Evolutionary conservation across 37 sponge, comb jelly and placozoan genomes (phyloP), one percentile per base, ranked within the genome.

Genomic region (Crambe crambe): DNA sequence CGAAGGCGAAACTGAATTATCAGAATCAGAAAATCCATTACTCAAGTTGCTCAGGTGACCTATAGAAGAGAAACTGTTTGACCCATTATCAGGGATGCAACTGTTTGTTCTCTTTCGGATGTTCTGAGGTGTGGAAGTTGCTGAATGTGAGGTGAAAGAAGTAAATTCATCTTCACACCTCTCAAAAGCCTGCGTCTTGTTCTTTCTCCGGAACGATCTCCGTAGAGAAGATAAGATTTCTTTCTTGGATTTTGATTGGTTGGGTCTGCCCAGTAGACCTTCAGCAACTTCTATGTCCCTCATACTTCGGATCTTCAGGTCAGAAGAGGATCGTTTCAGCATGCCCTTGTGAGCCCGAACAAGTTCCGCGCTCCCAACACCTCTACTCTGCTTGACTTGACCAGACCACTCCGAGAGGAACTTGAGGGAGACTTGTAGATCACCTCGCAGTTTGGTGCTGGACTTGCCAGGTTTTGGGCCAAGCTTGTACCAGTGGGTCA

Each of bases 401-500:
- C 36, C 42, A 21, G 43, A 31, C 86, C 86, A 86, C 21, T 86
- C 63, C 1, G 76, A 87, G n/a, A 72, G 34, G 42, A 81, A 82
- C 27, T 56, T 34, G 51, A 82, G 54, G 0, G 88, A 56, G n/a
- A 88, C 60, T 4, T 70, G 73, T 1, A 88, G 6, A 29, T 88
- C 88, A 39, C 88, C 88, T 3, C 88, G 44, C 40, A 77, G 66
- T 60, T 82, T 88, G 42, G 66, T 58, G 47, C 64, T 88, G 43
- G 57, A 20, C 35, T 88, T 88, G 18, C 88, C 83, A 2, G 83
- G 78, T 60, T 51, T 81, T 1, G 88, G 4, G 15, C 83, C 83
- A 0, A 88, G 83, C 59, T 81, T 82, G 42, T 88, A 77, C 82
- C 82, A 82, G 83, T 72, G 62, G 1, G 76, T 76, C n/a, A 71